Evolutionary conservation across 2,888 invertebrate genomes (phyloP).

Genomic region (Chrysotoxum bicinctum): DNA sequence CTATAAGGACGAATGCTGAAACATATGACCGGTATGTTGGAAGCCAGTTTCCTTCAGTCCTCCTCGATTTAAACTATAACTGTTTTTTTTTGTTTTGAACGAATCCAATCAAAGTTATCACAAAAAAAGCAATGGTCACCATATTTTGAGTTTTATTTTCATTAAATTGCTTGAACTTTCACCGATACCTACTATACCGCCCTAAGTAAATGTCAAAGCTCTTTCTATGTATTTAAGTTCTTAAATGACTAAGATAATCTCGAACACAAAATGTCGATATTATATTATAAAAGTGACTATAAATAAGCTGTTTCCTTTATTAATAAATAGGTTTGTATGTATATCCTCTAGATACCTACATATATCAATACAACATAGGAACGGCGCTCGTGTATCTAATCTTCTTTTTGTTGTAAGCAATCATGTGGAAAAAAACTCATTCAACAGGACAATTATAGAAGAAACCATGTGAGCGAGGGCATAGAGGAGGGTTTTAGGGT

Average conservation of each 20-base stretch:
- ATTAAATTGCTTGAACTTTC: conserved; percentile 40
- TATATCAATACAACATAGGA: background rate
- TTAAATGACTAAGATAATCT: conserved; percentile 35
- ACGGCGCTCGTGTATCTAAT: conserved; percentile 32
- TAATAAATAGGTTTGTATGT: conserved; percentile 29
- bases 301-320: conserved; percentile 56
- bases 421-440: conserved; percentile 61
- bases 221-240: background rate
- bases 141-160: conserved; percentile 1
- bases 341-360: background rate
- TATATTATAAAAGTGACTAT: conserved; percentile 28
- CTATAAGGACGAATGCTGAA: no score
- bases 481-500: background rate
- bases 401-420: conserved; percentile 37
- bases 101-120: no score
- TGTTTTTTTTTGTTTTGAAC: no score
- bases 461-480: background rate
- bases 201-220: conserved; percentile 24
- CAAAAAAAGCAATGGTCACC: background rate
- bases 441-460: conserved; percentile 45
- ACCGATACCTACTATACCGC: conserved; percentile 20
- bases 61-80: no score
- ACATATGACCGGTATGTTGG: no score
- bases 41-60: no score
- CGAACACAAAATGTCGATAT: conserved; percentile 27